A percentile compares a stretch with the other conserved stretches of the same genome.
phyloP scores from a whole-genome alignment of 2,888 invertebrate genomes.

The Drosophila greeni region DNA sequence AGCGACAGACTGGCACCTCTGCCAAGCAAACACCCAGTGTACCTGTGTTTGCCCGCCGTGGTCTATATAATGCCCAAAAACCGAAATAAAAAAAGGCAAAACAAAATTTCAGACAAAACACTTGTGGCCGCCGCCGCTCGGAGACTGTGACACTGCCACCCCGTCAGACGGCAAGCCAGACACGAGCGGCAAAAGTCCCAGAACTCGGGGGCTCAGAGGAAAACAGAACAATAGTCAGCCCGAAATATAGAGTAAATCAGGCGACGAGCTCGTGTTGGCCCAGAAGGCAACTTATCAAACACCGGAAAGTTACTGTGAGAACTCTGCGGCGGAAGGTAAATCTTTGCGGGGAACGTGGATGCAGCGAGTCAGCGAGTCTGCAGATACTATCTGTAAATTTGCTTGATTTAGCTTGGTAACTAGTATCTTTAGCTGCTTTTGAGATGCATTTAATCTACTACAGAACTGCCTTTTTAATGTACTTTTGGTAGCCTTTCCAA shows the following conservation, averaged over 20 bases:
- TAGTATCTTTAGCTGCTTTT: neutral
- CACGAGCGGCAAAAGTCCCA: constrained; percentile 6
- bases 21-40: constrained; percentile 2
- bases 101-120: constrained; percentile 21
- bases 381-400: too few species aligned
- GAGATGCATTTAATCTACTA: neutral
- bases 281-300: constrained; percentile 11
- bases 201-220: constrained; percentile 1
- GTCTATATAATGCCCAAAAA: constrained; percentile 32
- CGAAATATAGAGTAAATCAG: constrained; percentile 34
- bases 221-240: constrained; percentile 21
- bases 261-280: constrained; percentile 29
- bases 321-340: constrained; percentile 3
- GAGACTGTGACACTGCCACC: constrained; percentile 19
- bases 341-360: neutral
- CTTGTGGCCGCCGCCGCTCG: constrained; percentile 27
- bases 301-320: constrained; percentile 29
- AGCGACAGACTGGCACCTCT: neutral
- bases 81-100: constrained; percentile 2
- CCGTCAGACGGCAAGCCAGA: constrained; percentile 24
- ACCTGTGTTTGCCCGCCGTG: constrained; percentile 19
- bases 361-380: neutral
- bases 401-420: constrained; percentile 1
- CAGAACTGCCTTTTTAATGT: neutral
- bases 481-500: neutral